phyloP scores from a whole-genome alignment of 2,797 vertebrate genomes.

The Anguilla obscura region DNA sequence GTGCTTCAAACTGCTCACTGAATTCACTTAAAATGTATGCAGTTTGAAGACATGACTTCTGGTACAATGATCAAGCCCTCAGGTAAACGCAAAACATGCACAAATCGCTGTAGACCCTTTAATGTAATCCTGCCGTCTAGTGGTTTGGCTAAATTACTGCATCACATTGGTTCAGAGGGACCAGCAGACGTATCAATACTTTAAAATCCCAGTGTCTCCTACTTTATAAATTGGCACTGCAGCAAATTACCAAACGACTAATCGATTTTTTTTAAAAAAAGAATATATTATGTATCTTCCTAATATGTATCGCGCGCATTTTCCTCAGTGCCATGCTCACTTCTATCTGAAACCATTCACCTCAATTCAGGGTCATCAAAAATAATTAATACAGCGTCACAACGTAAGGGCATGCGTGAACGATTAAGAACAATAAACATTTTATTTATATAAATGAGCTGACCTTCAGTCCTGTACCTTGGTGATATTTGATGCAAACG shows the following conservation, averaged over 20 bases:
- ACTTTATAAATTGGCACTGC: too few species aligned
- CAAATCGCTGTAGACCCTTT: neutral
- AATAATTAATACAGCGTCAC: neutral
- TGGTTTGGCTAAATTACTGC: neutral
- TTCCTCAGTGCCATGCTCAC: neutral
- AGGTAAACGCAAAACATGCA: neutral
- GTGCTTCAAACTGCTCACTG: neutral
- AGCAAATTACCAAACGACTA: neutral
- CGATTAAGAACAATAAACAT: neutral
- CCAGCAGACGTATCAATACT: neutral
- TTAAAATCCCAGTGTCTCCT: neutral
- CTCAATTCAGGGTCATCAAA: neutral
- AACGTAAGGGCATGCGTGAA: neutral
- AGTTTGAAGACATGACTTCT: neutral
- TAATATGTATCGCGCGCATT: neutral
- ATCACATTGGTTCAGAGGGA: neutral
- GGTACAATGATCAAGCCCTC: neutral
- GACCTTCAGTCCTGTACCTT: neutral
- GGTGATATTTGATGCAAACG: neutral
- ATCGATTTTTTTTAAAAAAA: neutral
- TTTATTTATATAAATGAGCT: neutral
- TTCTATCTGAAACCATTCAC: neutral
- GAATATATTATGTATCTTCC: neutral
- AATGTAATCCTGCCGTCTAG: neutral
- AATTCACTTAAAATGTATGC: neutral